Evolutionary conservation across 2,113 vertebrate genomes (phyloP), one percentile per base, ranked within the genome.

Genomic region (Aplodontia rufa): DNA sequence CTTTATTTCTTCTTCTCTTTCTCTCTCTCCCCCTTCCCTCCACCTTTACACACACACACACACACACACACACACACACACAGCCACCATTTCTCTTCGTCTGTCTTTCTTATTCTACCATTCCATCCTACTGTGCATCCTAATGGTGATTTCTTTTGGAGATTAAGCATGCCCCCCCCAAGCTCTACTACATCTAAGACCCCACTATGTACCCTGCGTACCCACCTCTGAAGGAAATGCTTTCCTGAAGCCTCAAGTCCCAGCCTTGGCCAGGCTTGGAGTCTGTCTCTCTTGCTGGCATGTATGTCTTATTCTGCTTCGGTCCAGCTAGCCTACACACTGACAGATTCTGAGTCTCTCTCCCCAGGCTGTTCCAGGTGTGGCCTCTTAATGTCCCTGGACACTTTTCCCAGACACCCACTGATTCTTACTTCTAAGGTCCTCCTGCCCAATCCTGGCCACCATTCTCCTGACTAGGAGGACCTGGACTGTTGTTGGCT

Each of bases 71-170:
- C n/a, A n/a, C n/a, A n/a, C n/a, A n/a, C n/a, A n/a, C n/a, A n/a
- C n/a, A n/a, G n/a, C 19, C 26, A 12, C 49, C 49, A 2, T 35
- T 8, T 26, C 13, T 49, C n/a, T 78, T 2, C 7, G 24, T 69
- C 30, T 53, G 6, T 30, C 58, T 42, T 26, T 9, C 60, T 40
- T 11, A 74, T 55, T 69, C 79, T 71, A 76, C 37, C 75, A 47
- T 88, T 86, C 69, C 64, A 84, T 91, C n/a, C n/a, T 95, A 85
- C 53, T 82, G 4, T 95, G 49, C 79, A 95, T 88, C 90, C 75
- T 93, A 58, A 69, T 1, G 2, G 45, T 91, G 81, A 79, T 80
- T 96, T 78, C 55, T 96, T 94, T 81, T 40, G 60, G 62, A 94
- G 42, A 84, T 69, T 75, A 93, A 89, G 69, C 92, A 89, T 95